Conservation (phyloP, 2,888 invertebrate genomes). For the Chrysomela aeneicollis region DNA sequence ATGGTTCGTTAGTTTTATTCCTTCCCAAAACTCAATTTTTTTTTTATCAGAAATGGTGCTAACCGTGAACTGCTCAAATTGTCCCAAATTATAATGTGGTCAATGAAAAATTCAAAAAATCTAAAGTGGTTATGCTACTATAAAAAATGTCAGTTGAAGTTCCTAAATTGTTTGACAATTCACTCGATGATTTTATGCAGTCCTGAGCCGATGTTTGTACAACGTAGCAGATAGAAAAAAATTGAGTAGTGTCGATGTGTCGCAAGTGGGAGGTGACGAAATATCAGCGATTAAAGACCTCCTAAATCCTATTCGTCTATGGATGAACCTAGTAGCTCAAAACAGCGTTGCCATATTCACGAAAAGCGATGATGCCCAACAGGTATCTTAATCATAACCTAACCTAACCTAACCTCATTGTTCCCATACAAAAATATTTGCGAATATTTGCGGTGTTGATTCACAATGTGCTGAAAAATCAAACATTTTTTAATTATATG, state of each 20-base stretch:
- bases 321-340: conserved; percentile 61
- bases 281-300: conserved; percentile 58
- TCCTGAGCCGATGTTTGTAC: conserved; percentile 64
- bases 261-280: conserved; percentile 47
- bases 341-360: conserved; percentile 62
- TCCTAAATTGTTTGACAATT: neutral
- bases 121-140: too few species aligned
- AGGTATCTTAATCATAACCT: conserved; percentile 56
- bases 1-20: too few species aligned
- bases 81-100: too few species aligned
- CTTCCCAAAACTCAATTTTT: too few species aligned
- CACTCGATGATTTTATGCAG: conserved; percentile 46
- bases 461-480: too few species aligned
- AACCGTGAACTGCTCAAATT: too few species aligned
- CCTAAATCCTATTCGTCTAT: conserved; percentile 58
- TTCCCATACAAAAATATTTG: too few species aligned
- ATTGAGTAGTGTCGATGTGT: conserved; percentile 37
- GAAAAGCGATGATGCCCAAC: conserved; percentile 60
- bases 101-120: too few species aligned
- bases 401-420: neutral
- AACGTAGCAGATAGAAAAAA: conserved; percentile 52
- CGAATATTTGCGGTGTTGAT: too few species aligned
- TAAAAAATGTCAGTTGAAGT: too few species aligned
- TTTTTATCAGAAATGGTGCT: too few species aligned
- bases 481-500: too few species aligned